Base-by-base conservation (phyloP, 2,888 invertebrate species). In the Trachelus iudaicus region DNA sequence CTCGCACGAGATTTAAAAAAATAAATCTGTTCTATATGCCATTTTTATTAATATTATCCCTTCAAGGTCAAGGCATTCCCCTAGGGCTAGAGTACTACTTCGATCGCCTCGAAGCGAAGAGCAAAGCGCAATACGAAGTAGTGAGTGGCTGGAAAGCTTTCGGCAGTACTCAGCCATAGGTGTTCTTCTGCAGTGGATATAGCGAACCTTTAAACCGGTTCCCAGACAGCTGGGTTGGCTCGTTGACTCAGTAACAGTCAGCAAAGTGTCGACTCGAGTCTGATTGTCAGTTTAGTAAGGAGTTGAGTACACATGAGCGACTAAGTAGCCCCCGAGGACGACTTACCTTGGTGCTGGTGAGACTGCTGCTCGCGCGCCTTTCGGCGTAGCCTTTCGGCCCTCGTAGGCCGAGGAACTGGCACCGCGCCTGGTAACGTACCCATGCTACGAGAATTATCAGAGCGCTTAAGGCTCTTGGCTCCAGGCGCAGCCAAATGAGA, bases 401-500 rank as follows among this genome's bases (percentile, higher is more conserved):
- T 85, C 40, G 91, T 91, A 69, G 89, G 88, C 83, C 91, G 87
- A 69, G 90, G 86, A 75, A 86, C 79, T 73, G 87, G 90, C 33
- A 87, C 86, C 69, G 87, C 85, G 82, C 90, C 90, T 82, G 90
- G 91, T 82, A 91, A 87, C 78, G 90, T 91, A 83, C 91, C 90
- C 91, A 91, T 91, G 87, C 91, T 91, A 89, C 91, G 91, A 82
- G 91, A 91, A 84, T 91, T 91, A 87, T 91, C 91, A 83, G 89
- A 88, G 81, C 90, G 90, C 82, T 91, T 90, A 83, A 91, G 90
- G 83, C 85, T 85, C 84, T 90, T 90, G 79, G 85, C 85, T 83
- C 88, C 92, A 91, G 87, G 87, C 83, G 92, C 92, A 86, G 93
- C 94, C 91, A 95, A 92, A 92, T 95, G 95, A 92, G 94, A 94